Evolutionary conservation across 2,888 invertebrate species (phyloP).

Genomic region (Automeris io): DNA sequence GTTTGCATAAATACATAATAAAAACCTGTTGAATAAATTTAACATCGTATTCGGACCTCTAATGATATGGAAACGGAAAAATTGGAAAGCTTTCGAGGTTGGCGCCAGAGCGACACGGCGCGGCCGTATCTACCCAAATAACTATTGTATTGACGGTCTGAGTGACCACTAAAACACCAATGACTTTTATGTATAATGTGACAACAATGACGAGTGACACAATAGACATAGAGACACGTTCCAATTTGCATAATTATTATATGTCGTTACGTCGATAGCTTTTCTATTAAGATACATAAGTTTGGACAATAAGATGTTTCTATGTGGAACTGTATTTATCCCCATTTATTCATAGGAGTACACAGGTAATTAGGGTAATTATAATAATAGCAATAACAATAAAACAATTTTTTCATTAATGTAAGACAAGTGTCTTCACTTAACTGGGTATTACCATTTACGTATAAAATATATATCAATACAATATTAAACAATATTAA

Average conservation of each 20-base stretch:
- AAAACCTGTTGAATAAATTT: constrained; percentile 43
- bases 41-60: constrained; percentile 38
- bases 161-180: constrained; percentile 15
- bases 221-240: constrained; percentile 10
- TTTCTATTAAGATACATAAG: neutral
- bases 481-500: too few relatives aligned
- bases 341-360: too few relatives aligned
- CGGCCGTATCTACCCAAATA: constrained; percentile 17
- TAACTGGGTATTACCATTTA: too few relatives aligned
- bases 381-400: too few relatives aligned
- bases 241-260: constrained; percentile 39
- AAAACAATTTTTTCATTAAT: too few relatives aligned
- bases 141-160: constrained; percentile 12
- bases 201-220: constrained; percentile 27
- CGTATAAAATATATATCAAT: too few relatives aligned
- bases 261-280: constrained; percentile 9
- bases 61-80: constrained; percentile 46
- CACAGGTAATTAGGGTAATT: too few relatives aligned
- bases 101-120: constrained; percentile 36
- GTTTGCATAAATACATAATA: constrained; percentile 51
- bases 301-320: too few relatives aligned
- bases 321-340: too few relatives aligned
- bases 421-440: too few relatives aligned
- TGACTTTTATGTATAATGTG: constrained; percentile 18
- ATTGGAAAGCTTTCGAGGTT: constrained; percentile 40